A percentile compares a stretch with the other conserved stretches of the same genome.
phyloP scores from a whole-genome alignment of 2,888 invertebrate species.

The Eumerus sabulonum region DNA sequence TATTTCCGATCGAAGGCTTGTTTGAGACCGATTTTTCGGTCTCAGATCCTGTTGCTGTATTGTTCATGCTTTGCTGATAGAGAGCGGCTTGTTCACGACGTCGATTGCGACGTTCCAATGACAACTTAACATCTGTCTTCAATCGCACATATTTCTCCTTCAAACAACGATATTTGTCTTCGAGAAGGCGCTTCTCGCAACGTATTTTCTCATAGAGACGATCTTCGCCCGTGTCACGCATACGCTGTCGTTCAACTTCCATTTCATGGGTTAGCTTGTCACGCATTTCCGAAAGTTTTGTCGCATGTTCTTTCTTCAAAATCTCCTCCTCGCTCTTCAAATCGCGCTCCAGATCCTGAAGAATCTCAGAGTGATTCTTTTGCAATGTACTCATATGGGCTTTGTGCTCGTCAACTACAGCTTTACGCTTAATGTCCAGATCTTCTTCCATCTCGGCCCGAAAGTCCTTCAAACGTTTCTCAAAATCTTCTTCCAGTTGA shows the following conservation, averaged over 20 bases:
- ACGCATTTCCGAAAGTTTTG: slow-evolving; percentile 83
- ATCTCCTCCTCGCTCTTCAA: slow-evolving; percentile 83
- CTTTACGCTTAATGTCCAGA: slow-evolving; percentile 80
- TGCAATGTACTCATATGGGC: slow-evolving; percentile 77
- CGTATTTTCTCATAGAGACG: slow-evolving; percentile 83
- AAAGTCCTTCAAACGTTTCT: slow-evolving; percentile 78
- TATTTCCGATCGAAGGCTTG: slow-evolving; percentile 81
- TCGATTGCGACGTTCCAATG: slow-evolving; percentile 86
- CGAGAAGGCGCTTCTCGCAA: slow-evolving; percentile 85
- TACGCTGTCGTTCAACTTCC: slow-evolving; percentile 79
- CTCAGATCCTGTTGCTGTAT: slow-evolving; percentile 86
- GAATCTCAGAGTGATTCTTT: slow-evolving; percentile 76
- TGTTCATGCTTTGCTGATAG: slow-evolving; percentile 75
- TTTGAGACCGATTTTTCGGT: slow-evolving; percentile 89
- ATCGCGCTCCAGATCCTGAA: slow-evolving; percentile 77
- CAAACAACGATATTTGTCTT: slow-evolving; percentile 88
- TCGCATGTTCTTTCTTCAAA: slow-evolving; percentile 84
- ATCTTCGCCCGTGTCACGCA: slow-evolving; percentile 79
- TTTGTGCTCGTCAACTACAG: slow-evolving; percentile 81
- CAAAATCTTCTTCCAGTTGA: slow-evolving; percentile 79
- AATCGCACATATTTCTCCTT: slow-evolving; percentile 90
- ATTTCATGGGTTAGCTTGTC: slow-evolving; percentile 82
- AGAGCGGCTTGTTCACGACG: slow-evolving; percentile 80
- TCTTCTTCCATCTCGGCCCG: slow-evolving; percentile 77
- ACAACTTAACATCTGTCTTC: slow-evolving; percentile 89